Evolutionary conservation across 2,888 invertebrate species (phyloP).

Genomic region (Colostygia pectinataria): DNA sequence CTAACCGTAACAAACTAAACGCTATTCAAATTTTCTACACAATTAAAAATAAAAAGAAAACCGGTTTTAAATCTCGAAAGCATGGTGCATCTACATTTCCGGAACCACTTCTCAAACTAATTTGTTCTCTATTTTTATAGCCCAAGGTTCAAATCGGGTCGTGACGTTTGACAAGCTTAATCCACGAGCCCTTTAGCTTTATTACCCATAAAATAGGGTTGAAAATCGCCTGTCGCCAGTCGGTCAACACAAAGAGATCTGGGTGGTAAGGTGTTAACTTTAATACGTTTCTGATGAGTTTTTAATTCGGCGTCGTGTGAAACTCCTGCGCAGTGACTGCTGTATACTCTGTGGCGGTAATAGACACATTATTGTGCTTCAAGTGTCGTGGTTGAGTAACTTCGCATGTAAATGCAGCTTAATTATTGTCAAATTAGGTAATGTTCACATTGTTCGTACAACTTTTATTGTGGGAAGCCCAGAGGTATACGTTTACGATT

Average conservation of each 20-base stretch:
- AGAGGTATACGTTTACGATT: too few species aligned
- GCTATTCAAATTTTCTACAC: constrained; percentile 35
- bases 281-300: constrained; percentile 79
- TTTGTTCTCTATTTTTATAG: background rate
- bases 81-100: constrained; percentile 45
- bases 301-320: constrained; percentile 79
- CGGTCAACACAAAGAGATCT: constrained; percentile 36
- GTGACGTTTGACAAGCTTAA: constrained; percentile 13
- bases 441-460: background rate
- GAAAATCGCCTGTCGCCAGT: constrained; percentile 23
- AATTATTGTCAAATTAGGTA: constrained; percentile 23
- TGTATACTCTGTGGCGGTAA: constrained; percentile 15
- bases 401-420: constrained; percentile 19
- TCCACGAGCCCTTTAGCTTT: constrained; percentile 19
- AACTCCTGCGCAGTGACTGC: constrained; percentile 68
- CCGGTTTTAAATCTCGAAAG: constrained; percentile 41
- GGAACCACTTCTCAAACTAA: constrained; percentile 30
- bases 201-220: constrained; percentile 27
- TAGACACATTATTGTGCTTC: constrained; percentile 26
- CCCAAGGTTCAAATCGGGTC: constrained; percentile 22
- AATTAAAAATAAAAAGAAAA: constrained; percentile 32
- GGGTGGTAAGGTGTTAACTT: constrained; percentile 66
- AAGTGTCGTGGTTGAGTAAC: constrained; percentile 21
- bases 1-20: constrained; percentile 42
- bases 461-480: background rate